Percentiles rank a stretch among this genome's conserved stretches.
Evolutionary conservation across 2,888 invertebrate genomes (phyloP).

Genomic region (Nymphalis polychloros): DNA sequence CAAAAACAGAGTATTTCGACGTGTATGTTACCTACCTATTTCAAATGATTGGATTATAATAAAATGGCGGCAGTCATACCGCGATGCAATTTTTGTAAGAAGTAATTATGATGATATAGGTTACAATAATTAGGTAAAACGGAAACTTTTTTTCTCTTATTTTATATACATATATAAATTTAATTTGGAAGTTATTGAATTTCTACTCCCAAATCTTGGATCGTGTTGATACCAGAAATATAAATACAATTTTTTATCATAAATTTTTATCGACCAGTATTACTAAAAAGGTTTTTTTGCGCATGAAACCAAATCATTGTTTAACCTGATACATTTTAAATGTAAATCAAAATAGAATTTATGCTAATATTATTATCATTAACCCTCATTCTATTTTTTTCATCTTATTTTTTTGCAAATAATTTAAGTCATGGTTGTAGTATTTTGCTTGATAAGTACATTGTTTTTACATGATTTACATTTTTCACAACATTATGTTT

Average conservation of each 20-base stretch:
- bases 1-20: neutral
- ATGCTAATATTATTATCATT: neutral
- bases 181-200: no score
- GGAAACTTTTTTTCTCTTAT: no score
- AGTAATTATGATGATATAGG: constrained; percentile 19
- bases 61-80: constrained; percentile 57
- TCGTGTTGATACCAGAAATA: no score
- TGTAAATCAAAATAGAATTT: neutral
- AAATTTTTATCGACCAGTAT: neutral
- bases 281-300: neutral
- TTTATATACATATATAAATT: no score
- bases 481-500: neutral
- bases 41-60: constrained; percentile 60
- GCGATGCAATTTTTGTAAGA: constrained; percentile 44
- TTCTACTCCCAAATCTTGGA: no score
- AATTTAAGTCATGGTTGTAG: neutral
- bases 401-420: neutral
- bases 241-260: no score
- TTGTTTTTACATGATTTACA: neutral
- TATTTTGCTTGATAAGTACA: neutral
- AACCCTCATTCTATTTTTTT: constrained; percentile 36
- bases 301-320: neutral
- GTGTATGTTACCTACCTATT: constrained; percentile 36
- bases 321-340: neutral
- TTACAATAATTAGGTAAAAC: neutral